Base-by-base conservation (phyloP, 2,888 invertebrate genomes). In the Tholera decimalis region DNA sequence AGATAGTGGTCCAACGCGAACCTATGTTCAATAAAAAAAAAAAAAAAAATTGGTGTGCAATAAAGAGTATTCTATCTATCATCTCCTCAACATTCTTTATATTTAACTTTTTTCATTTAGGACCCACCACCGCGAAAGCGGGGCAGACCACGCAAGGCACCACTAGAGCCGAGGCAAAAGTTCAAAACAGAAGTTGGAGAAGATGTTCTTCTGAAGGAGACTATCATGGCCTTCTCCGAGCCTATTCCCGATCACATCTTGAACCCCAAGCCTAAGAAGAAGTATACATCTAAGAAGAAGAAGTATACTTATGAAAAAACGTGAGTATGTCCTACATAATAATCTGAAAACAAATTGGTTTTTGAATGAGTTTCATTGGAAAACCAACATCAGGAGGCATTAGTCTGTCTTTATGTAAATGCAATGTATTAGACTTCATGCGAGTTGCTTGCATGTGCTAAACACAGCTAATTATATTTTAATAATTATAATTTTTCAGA, bases 171-270 rank as follows among this genome's bases (percentile, higher is more conserved):
- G 0, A 88, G 49, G 18, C 0, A 73, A 0, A 83, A 86, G 37
- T 39, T 35, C n/a, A 83, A 85, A 51, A 58, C 54, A 0, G 88
- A 89, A 1, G 91, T 91, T 0, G 88, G 87, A 0, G 95, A 95
- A 56, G 95, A 95, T 55, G 89, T 96, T 41, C 87, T 96, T 1
- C 87, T 95, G 0, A 93, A 95, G 76, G 96, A 96, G 76, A 95
- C 96, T 0, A 95, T 96, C 58, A 79, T 95, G 88, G 96, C 95
- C 0, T 93, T 91, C 86, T 93, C 95, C 0, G 95, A 95, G 77
- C 95, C 96, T 1, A 94, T 96, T 0, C 93, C 95, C 0, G 95
- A 95, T 0, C 92, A 93, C 66, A 89, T 95, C 24, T 87, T 95
- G 7, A 93, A 95, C 66, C 94, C 95, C 0, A 93, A 94, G 62